These are phyloP conservation scores for Lycopodina hypogea DNA, from an alignment of 37 sponge, comb jelly and placozoan species.

Conservation along the genomic window DNA sequence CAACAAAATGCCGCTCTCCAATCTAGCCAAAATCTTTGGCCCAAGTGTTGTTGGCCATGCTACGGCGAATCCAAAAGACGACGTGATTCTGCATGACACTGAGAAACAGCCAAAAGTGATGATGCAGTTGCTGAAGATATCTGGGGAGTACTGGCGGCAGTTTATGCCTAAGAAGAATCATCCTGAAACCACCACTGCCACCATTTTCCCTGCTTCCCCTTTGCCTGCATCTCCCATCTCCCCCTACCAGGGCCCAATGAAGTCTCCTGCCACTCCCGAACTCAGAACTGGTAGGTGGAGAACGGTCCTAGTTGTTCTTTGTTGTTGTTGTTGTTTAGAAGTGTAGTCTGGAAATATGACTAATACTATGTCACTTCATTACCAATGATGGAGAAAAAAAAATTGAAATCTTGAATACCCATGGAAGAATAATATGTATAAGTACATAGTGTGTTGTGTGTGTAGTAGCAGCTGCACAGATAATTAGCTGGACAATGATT, in stretches of 20 bases:
- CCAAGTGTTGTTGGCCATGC: constrained; percentile 85
- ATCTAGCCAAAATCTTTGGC: constrained; percentile 85
- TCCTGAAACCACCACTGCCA: constrained; percentile 32
- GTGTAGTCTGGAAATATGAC: no score
- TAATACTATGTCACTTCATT: no score
- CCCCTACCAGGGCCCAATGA: constrained; percentile 1
- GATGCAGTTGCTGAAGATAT: constrained; percentile 56
- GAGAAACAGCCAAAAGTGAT: constrained; percentile 79
- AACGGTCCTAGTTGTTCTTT: background rate
- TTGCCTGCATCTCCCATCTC: constrained; percentile 24
- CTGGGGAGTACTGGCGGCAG: constrained; percentile 79
- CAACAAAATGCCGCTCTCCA: constrained; percentile 85
- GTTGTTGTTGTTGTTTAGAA: background rate
- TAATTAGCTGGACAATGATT: no score
- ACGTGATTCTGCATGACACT: constrained; percentile 65
- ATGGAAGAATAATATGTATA: no score
- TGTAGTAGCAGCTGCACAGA: no score
- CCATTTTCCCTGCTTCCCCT: constrained; percentile 24
- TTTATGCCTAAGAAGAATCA: constrained; percentile 56
- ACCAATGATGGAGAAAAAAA: no score
- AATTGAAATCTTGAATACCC: no score
- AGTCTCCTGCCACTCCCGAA: constrained; percentile 74
- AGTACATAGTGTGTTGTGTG: no score
- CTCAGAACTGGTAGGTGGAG: constrained; percentile 46
- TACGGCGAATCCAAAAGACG: constrained; percentile 58